These are phyloP conservation scores for Sminthurinus aureus DNA, from an alignment of 2,888 invertebrate genomes.

Conservation along the genomic window DNA sequence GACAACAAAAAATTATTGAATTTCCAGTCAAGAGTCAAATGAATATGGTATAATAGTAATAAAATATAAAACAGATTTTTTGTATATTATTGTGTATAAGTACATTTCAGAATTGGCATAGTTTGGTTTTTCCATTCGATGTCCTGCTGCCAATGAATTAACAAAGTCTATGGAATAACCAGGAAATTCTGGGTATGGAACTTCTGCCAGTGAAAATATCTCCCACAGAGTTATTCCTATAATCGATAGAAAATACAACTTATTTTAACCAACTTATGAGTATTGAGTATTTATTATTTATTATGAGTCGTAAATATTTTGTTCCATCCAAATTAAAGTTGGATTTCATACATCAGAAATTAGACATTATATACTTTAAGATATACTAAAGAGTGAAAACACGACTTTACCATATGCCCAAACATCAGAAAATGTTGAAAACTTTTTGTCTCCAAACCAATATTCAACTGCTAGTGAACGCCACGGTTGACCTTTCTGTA, in stretches of 20 bases:
- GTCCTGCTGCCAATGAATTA: constrained; percentile 80
- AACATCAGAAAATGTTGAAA: constrained; percentile 74
- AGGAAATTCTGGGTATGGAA: constrained; percentile 86
- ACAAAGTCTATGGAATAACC: constrained; percentile 79
- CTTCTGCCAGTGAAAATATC: constrained; percentile 88
- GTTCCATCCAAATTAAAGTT: no score
- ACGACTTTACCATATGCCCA: constrained; percentile 88
- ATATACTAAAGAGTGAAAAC: no score
- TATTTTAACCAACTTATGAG: background rate
- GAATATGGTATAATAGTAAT: background rate
- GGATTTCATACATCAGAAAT: no score
- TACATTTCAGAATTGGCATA: constrained; percentile 77
- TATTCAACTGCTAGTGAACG: constrained; percentile 17
- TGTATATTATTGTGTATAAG: background rate
- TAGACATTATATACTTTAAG: no score
- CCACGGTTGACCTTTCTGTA: constrained; percentile 6
- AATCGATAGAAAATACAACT: background rate
- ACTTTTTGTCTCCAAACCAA: background rate
- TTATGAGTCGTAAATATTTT: no score
- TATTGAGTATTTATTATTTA: no score
- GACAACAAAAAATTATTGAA: no score
- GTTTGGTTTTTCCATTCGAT: constrained; percentile 76
- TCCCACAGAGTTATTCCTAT: constrained; percentile 85
- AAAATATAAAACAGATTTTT: background rate
- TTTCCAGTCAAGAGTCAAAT: no score